Base-by-base conservation (phyloP, 1,140 invertebrate genomes). In the Drosophila melanica region DNA sequence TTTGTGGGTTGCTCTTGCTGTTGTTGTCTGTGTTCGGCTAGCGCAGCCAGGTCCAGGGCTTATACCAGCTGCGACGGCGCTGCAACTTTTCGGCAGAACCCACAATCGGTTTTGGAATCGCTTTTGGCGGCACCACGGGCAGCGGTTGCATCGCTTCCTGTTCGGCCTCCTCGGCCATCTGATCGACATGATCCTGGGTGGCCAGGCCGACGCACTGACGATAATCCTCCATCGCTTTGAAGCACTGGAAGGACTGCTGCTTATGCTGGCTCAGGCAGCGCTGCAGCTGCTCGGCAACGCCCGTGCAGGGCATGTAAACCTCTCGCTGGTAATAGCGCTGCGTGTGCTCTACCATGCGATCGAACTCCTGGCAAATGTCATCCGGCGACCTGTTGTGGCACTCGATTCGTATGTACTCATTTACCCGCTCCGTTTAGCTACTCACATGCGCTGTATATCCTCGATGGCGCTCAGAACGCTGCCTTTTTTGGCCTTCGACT, bases 361-460 rank as follows among this genome's bases (percentile, higher is more conserved):
- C 70, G 10, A 86, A 82, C 48, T 87, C 82, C 42, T 64, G 48
- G 8, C 53, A 18, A 12, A 86, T 82, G 23, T 44, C 67, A 27
- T 79, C 75, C 14, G 60, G 51, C 9, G 76, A 42, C 27, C 80
- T 84, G 6, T 23, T 10, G 27, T 10, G 27, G 27, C 27, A 27
- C 6, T 27, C 27, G 27, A 27, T 27, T 27, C 27, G 27, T 0
- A 3, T 30, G 27, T 27, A 27, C 27, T 4, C 12, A 11, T 14
- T 5, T n/a, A 11, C 48, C 16, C 48, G 23, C 12, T 12, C 12
- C 7, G 23, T 0, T n/a, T 2, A 10, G 3, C 9, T 57, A 78
- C 80, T 81, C 16, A 85, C 81, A 85, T 27, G 50, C 77, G 63
- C 47, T 85, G 81, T 12, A 85, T 80, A 10, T 85, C 81, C 44